Conservation (phyloP, 2,113 vertebrate species). For the Phainopepla nitens region DNA sequence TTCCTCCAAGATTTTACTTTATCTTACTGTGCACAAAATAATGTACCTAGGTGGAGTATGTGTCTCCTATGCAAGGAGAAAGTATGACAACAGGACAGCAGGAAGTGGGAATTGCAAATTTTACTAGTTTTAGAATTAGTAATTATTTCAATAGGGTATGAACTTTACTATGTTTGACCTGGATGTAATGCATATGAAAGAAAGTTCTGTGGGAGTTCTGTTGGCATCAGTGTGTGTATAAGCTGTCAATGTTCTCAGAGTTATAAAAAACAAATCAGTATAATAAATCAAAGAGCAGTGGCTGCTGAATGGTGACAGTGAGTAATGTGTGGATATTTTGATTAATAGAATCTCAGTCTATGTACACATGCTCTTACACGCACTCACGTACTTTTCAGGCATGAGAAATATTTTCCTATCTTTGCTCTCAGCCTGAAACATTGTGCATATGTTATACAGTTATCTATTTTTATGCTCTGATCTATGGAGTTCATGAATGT, state of each 20-base stretch:
- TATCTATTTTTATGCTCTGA: constrained; percentile 23
- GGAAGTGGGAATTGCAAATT: background rate
- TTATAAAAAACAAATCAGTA: background rate
- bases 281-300: constrained; percentile 21
- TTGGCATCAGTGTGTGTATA: background rate
- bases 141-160: background rate
- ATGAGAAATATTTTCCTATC: background rate
- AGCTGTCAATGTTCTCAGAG: background rate
- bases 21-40: background rate
- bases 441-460: background rate
- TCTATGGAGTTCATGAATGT: constrained; percentile 19
- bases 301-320: constrained; percentile 7
- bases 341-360: background rate
- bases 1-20: background rate
- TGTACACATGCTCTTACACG: background rate
- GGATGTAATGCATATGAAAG: background rate
- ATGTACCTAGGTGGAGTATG: background rate
- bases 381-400: background rate
- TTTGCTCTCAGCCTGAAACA: background rate
- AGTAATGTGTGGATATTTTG: constrained; percentile 11
- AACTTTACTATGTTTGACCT: background rate
- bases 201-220: background rate
- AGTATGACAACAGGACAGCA: background rate
- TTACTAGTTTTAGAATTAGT: background rate
- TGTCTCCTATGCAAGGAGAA: background rate